Evolutionary conservation across 37 sponge, comb jelly and placozoan genomes (phyloP).

Genomic region (Haliclona indistincta): DNA sequence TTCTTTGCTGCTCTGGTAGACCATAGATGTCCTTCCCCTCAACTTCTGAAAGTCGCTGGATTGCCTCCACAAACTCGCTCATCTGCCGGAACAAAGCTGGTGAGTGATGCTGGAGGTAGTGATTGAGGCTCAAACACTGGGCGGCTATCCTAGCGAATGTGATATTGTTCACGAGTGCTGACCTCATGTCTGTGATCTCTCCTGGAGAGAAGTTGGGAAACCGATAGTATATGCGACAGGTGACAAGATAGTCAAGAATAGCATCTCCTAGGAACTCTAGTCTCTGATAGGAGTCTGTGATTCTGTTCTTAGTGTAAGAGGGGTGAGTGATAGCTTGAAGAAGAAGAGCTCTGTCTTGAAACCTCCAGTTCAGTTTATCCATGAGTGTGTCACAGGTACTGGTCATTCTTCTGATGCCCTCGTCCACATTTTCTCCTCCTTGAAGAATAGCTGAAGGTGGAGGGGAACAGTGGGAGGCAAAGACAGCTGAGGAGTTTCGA

Average conservation of each 20-base stretch:
- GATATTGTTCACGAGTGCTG: conserved; percentile 92
- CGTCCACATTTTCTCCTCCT: not conserved
- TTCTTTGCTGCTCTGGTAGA: too few relatives aligned
- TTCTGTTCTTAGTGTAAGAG: conserved; percentile 82
- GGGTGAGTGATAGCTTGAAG: conserved; percentile 95
- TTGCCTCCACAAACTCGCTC: conserved; percentile 4
- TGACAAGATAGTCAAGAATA: conserved; percentile 89
- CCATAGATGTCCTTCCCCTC: not conserved
- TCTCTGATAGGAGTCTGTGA: conserved; percentile 91
- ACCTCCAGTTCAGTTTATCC: conserved; percentile 60
- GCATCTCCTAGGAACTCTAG: conserved; percentile 99
- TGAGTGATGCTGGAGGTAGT: conserved; percentile 53
- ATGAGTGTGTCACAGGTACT: not conserved
- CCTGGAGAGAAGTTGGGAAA: conserved; percentile 74
- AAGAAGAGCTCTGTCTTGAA: conserved; percentile 67
- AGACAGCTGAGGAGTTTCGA: not conserved
- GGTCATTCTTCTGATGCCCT: not conserved
- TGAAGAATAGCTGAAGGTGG: not conserved
- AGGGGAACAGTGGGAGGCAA: not conserved
- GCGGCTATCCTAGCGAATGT: conserved; percentile 75
- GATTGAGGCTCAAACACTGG: conserved; percentile 32
- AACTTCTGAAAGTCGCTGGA: not conserved
- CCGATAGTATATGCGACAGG: conserved; percentile 68
- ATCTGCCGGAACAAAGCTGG: conserved; percentile 53
- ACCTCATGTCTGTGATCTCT: conserved; percentile 75